phyloP scores from a whole-genome alignment of 2,113 vertebrate genomes.

The Dermatemys mawii region DNA sequence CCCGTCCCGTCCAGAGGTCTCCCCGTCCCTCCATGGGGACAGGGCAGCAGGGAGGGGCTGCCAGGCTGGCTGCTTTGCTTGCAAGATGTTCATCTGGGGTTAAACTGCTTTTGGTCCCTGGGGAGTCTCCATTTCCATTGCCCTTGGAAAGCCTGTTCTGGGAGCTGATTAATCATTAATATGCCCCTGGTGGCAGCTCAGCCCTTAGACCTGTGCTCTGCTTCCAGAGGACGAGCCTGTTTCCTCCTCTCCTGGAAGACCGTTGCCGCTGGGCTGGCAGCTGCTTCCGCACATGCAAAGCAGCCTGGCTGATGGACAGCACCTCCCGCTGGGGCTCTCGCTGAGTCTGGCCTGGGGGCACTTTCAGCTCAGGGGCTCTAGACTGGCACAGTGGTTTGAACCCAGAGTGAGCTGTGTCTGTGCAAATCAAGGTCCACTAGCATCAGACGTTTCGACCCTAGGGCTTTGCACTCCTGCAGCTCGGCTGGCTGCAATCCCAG shows the following conservation, averaged over 20 bases:
- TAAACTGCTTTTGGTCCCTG: background rate
- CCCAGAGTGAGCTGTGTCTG: background rate
- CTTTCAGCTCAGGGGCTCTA: background rate
- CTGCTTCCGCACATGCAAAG: background rate
- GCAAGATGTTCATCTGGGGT: background rate
- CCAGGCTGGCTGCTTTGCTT: background rate
- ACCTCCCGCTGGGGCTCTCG: background rate
- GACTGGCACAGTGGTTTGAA: background rate
- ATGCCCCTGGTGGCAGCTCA: background rate
- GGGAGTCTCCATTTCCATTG: background rate
- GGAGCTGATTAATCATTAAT: background rate
- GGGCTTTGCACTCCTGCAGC: background rate
- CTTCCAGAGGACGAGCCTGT: background rate
- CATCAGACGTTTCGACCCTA: background rate
- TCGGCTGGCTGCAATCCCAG: background rate
- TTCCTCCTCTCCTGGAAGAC: background rate
- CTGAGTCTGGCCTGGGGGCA: background rate
- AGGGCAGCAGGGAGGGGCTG: background rate
- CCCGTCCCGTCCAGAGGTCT: no score
- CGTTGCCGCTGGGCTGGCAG: background rate
- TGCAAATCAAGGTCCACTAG: background rate
- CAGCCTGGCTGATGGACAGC: background rate
- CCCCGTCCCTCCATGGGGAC: background rate
- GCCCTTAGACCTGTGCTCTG: background rate
- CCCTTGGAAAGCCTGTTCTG: background rate